Evolutionary conservation across 1,140 invertebrate genomes (phyloP).

Genomic region (Cotesia vestalis): DNA sequence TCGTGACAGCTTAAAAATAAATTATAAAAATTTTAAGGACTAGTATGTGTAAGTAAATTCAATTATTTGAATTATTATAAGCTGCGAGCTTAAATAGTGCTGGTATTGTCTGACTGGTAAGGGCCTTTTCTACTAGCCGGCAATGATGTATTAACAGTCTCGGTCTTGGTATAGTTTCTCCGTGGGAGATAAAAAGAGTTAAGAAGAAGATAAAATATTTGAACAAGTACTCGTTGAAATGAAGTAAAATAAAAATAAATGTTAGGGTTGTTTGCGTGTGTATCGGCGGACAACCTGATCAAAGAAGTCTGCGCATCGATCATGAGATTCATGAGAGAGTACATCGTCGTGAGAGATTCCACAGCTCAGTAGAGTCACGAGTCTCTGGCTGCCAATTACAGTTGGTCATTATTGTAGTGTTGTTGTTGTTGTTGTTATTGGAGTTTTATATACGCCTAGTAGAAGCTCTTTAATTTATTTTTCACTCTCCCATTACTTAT

Average conservation of each 20-base stretch:
- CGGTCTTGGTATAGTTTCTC: too few relatives aligned
- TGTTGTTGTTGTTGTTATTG: background rate
- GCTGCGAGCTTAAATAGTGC: too few relatives aligned
- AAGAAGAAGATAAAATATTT: slow-evolving; percentile 7
- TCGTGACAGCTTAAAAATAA: too few relatives aligned
- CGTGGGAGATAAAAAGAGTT: background rate
- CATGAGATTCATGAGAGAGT: slow-evolving; percentile 29
- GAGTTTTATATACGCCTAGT: background rate
- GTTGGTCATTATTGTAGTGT: background rate
- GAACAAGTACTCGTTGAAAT: background rate
- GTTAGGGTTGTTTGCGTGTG: slow-evolving; percentile 3
- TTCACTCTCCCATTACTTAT: background rate
- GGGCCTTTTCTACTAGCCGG: background rate
- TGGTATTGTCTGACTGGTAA: background rate
- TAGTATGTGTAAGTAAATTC: too few relatives aligned
- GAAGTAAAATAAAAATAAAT: background rate
- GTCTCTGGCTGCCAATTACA: slow-evolving; percentile 23
- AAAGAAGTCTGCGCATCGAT: slow-evolving; percentile 24
- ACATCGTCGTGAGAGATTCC: slow-evolving; percentile 15
- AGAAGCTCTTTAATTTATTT: background rate
- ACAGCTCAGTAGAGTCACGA: slow-evolving; percentile 18
- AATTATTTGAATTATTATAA: too few relatives aligned
- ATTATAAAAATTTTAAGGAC: too few relatives aligned
- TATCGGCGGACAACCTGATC: background rate
- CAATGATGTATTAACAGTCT: too few relatives aligned